Percentiles rank a stretch among this genome's conserved stretches.
These are phyloP conservation scores for Polyommatus iphigenia DNA, from an alignment of 2,888 invertebrate genomes.

Conservation along the genomic window DNA sequence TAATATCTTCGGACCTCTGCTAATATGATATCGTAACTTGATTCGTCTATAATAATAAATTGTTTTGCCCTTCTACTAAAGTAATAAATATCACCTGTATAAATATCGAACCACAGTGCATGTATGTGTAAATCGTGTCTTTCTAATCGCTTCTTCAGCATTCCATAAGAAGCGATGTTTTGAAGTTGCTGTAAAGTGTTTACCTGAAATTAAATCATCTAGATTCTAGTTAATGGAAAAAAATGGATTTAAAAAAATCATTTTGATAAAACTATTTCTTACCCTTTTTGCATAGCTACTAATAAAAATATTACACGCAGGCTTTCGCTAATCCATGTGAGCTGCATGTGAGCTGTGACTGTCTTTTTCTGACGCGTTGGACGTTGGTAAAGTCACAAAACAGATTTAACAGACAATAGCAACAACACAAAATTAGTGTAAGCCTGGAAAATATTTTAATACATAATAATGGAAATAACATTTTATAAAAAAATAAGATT, in stretches of 20 bases:
- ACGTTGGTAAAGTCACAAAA: no score
- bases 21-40: conserved; percentile 86
- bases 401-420: neutral
- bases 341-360: no score
- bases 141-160: conserved; percentile 90
- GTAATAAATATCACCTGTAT: conserved; percentile 96
- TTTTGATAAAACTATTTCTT: no score
- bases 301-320: no score
- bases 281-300: no score
- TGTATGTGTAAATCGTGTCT: conserved; percentile 92
- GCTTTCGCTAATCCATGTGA: no score
- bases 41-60: conserved; percentile 93
- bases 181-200: conserved; percentile 95
- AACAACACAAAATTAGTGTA: neutral
- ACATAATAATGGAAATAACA: neutral
- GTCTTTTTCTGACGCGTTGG: no score
- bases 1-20: conserved; percentile 90
- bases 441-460: neutral
- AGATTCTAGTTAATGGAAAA: conserved; percentile 30
- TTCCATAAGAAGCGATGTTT: conserved; percentile 95
- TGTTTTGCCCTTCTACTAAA: conserved; percentile 93
- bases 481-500: neutral
- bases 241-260: neutral
- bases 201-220: conserved; percentile 75
- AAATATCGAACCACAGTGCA: conserved; percentile 98